Percentiles rank a stretch among this genome's conserved stretches.
Conservation (phyloP, 2,888 invertebrate species). For the Drosophila subsilvestris region DNA sequence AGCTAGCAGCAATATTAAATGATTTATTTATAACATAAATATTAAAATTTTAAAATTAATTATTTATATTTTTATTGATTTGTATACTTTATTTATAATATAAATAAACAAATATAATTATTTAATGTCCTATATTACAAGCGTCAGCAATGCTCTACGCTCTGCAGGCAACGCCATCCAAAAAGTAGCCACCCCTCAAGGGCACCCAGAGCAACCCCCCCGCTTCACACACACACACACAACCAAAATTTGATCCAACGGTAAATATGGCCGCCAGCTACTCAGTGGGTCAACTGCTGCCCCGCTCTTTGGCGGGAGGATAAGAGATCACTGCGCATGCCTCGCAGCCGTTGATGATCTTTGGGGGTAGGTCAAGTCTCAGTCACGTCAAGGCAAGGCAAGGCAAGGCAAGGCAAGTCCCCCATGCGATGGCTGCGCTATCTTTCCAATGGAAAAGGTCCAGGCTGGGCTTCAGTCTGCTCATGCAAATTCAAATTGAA, state of each 20-base stretch:
- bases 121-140: no score
- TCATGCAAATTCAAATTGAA: conserved; percentile 8
- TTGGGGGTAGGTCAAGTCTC: conserved; percentile 12
- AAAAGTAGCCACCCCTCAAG: no score
- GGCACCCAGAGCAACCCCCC: background rate
- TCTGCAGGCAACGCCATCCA: no score
- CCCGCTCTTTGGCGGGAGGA: background rate
- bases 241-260: conserved; percentile 14
- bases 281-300: conserved; percentile 32
- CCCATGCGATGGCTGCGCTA: background rate
- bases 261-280: conserved; percentile 34
- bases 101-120: no score
- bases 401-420: no score
- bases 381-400: background rate
- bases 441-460: background rate
- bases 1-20: no score
- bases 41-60: no score
- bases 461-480: background rate
- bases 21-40: no score
- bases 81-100: no score
- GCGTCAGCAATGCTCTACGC: no score
- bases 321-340: conserved; percentile 20
- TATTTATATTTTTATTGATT: no score
- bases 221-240: background rate
- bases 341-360: background rate